A percentile compares a stretch with the other conserved stretches of the same genome.
Conservation (phyloP, 2,888 invertebrate species). For the Crepidodera aurea region DNA sequence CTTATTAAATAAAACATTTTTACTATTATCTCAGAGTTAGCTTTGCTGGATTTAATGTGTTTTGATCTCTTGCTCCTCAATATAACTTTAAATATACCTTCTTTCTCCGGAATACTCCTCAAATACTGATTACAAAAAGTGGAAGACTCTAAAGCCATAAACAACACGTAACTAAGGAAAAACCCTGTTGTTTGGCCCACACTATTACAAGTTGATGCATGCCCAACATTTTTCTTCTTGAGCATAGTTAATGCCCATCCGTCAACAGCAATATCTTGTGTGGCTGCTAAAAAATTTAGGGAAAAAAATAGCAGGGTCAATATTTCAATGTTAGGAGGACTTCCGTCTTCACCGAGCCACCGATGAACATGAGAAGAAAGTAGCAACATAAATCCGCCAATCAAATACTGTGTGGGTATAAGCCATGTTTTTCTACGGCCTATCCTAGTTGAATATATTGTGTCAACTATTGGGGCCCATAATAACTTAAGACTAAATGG, state of each 20-base stretch:
- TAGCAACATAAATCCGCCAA: constrained; percentile 88
- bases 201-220: constrained; percentile 98
- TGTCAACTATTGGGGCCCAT: constrained; percentile 99
- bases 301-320: constrained; percentile 89
- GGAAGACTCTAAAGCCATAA: constrained; percentile 94
- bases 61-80: too few species aligned
- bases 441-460: constrained; percentile 81
- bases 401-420: constrained; percentile 91
- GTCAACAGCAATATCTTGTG: constrained; percentile 99
- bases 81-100: constrained; percentile 70
- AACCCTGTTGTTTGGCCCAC: constrained; percentile 98
- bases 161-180: constrained; percentile 95
- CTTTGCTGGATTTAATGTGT: too few species aligned
- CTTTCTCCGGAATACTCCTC: constrained; percentile 72
- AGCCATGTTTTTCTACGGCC: constrained; percentile 96
- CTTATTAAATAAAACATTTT: too few species aligned
- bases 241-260: constrained; percentile 99
- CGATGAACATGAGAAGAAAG: constrained; percentile 71
- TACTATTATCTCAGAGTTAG: too few species aligned
- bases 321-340: constrained; percentile 74
- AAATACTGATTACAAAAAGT: constrained; percentile 96
- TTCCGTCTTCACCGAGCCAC: constrained; percentile 76
- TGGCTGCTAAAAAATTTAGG: constrained; percentile 96
- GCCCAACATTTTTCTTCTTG: constrained; percentile 94
- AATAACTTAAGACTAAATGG: constrained; percentile 91